A percentile compares a stretch with the other conserved stretches of the same genome.
Evolutionary conservation across 1,140 invertebrate genomes (phyloP).

Genomic region (Amphibalanus amphitrite): DNA sequence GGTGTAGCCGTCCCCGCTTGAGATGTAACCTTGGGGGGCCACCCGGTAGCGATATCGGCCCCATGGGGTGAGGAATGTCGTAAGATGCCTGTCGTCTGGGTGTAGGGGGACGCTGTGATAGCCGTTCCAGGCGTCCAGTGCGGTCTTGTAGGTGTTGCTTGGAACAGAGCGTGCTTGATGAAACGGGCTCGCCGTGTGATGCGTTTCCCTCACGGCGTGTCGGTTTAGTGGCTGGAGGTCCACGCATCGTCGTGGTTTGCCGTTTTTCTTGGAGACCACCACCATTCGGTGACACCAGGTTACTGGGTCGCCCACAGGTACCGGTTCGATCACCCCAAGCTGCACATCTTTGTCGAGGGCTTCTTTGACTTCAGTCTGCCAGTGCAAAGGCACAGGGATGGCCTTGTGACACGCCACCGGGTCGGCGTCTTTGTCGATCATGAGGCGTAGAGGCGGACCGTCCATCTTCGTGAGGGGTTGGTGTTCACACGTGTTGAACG

Average conservation of each 20-base stretch:
- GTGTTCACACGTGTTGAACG: not conserved
- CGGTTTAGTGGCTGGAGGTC: constrained; percentile 9
- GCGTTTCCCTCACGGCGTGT: not conserved
- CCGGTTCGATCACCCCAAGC: constrained; percentile 7
- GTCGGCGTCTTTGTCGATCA: not conserved
- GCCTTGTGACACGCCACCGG: constrained; percentile 4
- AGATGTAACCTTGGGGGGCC: no score
- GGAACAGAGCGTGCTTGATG: constrained; percentile 2
- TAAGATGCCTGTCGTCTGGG: no score
- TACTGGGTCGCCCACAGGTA: constrained; percentile 6
- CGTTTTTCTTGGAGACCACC: constrained; percentile 9
- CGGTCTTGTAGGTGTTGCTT: constrained; percentile 6
- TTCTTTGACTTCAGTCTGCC: constrained; percentile 7
- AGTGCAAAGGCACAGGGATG: constrained; percentile 10
- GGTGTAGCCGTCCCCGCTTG: not conserved
- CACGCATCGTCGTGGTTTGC: constrained; percentile 3
- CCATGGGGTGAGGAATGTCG: constrained; percentile 11
- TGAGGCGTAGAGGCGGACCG: not conserved
- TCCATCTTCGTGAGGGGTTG: not conserved
- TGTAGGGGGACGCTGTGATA: no score
- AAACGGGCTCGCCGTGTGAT: constrained; percentile 9
- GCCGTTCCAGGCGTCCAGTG: no score
- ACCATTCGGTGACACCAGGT: constrained; percentile 8
- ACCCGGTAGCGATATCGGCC: no score
- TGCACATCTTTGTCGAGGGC: constrained; percentile 5